A percentile compares a stretch with the other conserved stretches of the same genome.
Conservation (phyloP, 2,113 vertebrate genomes). For the Bucco capensis region DNA sequence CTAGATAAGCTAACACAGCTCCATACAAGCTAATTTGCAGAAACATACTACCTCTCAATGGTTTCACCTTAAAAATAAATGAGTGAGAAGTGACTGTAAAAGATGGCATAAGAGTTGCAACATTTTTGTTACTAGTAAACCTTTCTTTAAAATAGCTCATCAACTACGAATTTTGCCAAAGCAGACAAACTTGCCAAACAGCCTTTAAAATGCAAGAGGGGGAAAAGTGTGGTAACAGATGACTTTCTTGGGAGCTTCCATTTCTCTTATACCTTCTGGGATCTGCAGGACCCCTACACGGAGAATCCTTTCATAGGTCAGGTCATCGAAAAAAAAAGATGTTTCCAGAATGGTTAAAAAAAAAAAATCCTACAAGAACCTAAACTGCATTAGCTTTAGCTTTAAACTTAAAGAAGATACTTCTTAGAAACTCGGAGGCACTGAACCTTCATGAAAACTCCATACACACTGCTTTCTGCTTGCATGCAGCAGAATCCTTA, state of each 20-base stretch:
- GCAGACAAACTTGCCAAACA: neutral
- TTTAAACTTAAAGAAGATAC: neutral
- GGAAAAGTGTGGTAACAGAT: rapidly evolving
- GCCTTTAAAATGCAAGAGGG: neutral
- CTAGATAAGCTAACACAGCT: neutral
- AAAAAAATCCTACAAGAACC: neutral
- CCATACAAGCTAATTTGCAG: neutral
- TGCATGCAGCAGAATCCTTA: neutral
- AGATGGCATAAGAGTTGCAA: rapidly evolving
- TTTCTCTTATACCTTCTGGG: neutral
- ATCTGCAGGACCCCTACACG: neutral
- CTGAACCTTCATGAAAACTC: neutral
- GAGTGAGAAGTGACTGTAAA: neutral
- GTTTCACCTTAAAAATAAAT: neutral
- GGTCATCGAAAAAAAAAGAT: neutral
- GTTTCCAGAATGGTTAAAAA: neutral
- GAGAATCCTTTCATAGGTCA: neutral
- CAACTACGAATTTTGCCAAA: neutral
- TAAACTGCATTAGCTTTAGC: neutral
- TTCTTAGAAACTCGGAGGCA: neutral
- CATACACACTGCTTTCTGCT: neutral
- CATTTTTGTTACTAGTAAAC: neutral
- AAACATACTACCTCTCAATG: neutral
- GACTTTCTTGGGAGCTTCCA: neutral
- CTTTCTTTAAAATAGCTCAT: neutral